These are phyloP conservation scores for Labeo catla DNA, from an alignment of 2,113 vertebrate genomes.

Conservation along the genomic window DNA sequence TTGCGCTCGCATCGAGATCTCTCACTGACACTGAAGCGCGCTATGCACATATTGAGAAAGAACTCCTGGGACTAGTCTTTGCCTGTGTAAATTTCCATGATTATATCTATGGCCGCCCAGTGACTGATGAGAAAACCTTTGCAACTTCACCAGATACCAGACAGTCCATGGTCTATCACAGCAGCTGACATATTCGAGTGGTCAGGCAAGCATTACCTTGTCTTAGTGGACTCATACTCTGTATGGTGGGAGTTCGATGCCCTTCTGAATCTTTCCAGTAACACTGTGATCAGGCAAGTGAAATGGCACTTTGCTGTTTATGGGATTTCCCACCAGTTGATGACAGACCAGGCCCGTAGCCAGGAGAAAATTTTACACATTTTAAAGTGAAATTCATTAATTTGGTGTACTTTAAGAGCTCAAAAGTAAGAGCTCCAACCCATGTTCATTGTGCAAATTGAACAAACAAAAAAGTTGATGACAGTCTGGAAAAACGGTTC, in stretches of 20 bases:
- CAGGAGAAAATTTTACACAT: no score
- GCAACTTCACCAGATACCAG: background rate
- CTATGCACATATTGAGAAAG: background rate
- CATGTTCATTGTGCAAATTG: no score
- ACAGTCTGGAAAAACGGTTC: no score
- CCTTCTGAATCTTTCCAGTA: background rate
- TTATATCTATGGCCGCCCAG: background rate
- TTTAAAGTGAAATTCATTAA: no score
- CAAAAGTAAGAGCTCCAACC: no score
- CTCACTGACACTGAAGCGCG: background rate
- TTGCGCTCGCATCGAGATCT: background rate
- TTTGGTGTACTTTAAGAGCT: no score
- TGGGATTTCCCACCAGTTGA: background rate
- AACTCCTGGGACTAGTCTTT: background rate
- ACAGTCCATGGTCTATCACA: background rate
- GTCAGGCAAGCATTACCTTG: background rate
- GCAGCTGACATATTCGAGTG: background rate
- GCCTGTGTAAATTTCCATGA: background rate
- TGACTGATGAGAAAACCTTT: background rate
- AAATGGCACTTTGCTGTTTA: background rate
- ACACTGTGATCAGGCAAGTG: background rate
- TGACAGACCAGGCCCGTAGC: no score
- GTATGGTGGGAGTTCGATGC: background rate
- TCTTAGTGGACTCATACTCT: background rate
- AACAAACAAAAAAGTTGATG: no score